These are phyloP conservation scores for Hyaena hyaena DNA, from an alignment of 2,113 vertebrate species.

Conservation along the genomic window DNA sequence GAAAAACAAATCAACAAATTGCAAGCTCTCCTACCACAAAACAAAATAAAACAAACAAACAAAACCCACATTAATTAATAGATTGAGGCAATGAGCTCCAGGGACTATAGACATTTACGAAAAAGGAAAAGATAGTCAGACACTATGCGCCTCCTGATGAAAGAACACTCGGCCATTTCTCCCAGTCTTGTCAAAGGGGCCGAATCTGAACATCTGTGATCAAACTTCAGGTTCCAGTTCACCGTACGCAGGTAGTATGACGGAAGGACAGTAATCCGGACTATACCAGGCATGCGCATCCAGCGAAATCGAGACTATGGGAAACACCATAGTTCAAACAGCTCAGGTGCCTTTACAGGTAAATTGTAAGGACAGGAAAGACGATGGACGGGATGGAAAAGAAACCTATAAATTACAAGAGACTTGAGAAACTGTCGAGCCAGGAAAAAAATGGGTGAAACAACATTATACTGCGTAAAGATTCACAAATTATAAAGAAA, in stretches of 20 bases:
- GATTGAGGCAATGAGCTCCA: not conserved
- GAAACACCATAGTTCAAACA: not conserved
- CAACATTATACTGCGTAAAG: not conserved
- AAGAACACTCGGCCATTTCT: not conserved
- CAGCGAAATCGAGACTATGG: no score
- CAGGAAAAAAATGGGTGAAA: not conserved
- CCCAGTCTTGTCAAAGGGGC: not conserved
- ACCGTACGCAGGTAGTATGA: not conserved
- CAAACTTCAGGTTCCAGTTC: not conserved
- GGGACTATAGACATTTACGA: no score
- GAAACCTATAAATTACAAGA: not conserved
- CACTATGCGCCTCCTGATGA: not conserved
- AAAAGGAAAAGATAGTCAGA: not conserved
- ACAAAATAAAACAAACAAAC: not conserved
- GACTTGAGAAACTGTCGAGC: not conserved
- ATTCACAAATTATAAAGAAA: not conserved
- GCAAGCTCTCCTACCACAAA: not conserved
- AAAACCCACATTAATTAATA: not conserved
- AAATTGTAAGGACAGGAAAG: not conserved
- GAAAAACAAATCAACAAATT: not conserved
- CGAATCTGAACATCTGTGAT: not conserved
- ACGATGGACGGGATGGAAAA: no score
- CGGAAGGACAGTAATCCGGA: fast-evolving
- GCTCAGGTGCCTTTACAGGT: not conserved
- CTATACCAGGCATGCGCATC: fast-evolving